Conservation (phyloP, 2,113 vertebrate genomes). For the Hippotragus niger region DNA sequence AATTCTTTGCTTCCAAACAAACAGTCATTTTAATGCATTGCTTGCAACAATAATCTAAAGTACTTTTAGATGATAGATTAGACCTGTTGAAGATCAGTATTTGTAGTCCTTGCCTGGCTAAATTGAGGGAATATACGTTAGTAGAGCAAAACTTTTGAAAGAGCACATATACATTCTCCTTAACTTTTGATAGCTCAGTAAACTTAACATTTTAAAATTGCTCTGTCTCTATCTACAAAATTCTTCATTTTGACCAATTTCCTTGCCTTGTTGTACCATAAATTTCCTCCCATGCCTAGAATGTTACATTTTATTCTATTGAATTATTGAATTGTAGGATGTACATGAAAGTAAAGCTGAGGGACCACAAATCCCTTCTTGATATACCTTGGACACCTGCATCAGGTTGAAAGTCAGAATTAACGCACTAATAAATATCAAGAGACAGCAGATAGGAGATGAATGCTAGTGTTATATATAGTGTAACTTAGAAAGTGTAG, state of each 20-base stretch:
- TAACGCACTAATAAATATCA: not conserved
- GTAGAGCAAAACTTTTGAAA: not conserved
- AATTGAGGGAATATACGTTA: not conserved
- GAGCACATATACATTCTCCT: not conserved
- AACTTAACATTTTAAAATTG: conserved; percentile 15
- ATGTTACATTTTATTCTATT: not conserved
- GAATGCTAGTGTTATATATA: not conserved
- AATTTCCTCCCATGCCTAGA: not conserved
- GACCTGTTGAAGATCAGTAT: not conserved
- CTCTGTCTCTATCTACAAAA: not conserved
- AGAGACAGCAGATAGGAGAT: not conserved
- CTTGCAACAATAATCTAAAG: not conserved
- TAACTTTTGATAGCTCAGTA: not conserved
- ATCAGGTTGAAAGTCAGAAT: not conserved
- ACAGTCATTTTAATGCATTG: not conserved
- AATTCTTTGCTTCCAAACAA: not conserved
- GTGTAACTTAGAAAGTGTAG: not conserved
- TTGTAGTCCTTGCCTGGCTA: not conserved
- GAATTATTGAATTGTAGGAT: not conserved
- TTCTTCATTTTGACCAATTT: not conserved
- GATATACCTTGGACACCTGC: not conserved
- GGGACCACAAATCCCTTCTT: not conserved
- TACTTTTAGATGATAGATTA: not conserved
- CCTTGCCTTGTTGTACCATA: not conserved
- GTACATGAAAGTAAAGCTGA: not conserved